Percentiles rank a stretch among this genome's conserved stretches.
Conservation (phyloP, 1,140 invertebrate species). For the Atta texana region DNA sequence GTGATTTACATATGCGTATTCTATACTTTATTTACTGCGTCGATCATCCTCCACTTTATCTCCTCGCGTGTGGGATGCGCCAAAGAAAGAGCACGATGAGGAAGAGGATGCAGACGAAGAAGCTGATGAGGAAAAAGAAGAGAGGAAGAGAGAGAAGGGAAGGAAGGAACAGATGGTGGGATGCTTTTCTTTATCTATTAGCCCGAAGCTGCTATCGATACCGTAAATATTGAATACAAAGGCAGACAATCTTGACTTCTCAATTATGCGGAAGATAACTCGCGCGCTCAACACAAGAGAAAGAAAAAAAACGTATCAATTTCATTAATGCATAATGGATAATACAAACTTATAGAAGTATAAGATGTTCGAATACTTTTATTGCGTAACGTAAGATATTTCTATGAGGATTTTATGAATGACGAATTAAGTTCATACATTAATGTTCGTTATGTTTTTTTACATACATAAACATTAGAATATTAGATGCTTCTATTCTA, state of each 20-base stretch:
- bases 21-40: conserved; percentile 85
- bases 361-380: background rate
- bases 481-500: background rate
- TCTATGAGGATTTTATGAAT: background rate
- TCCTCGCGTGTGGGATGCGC: conserved; percentile 78
- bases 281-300: background rate
- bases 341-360: background rate
- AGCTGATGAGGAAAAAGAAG: conserved; percentile 29
- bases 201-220: conserved; percentile 70
- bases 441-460: background rate
- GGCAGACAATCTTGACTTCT: conserved; percentile 74
- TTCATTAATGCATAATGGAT: conserved; percentile 29
- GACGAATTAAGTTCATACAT: background rate
- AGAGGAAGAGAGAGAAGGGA: conserved; percentile 55
- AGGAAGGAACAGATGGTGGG: conserved; percentile 3
- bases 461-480: background rate
- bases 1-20: conserved; percentile 86
- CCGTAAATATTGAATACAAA: conserved; percentile 74
- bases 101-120: conserved; percentile 52
- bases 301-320: background rate
- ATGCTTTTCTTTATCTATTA: conserved; percentile 76
- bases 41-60: conserved; percentile 84
- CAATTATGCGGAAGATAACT: conserved; percentile 64
- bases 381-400: background rate
- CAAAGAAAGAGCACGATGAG: conserved; percentile 63